Base-by-base conservation (phyloP, 2,888 invertebrate species). In the Lydus trimaculatus region DNA sequence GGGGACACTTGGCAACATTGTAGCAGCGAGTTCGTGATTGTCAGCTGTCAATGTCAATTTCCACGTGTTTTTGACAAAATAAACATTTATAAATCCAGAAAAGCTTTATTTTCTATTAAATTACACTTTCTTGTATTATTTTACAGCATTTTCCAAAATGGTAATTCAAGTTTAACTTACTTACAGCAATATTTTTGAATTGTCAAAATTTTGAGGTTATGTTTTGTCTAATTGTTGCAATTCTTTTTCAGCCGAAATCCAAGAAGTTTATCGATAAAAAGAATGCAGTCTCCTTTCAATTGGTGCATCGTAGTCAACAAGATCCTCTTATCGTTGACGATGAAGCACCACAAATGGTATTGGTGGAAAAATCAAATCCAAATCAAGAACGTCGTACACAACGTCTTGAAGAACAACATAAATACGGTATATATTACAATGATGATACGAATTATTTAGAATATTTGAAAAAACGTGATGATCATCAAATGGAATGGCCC, bases 361-460 rank as follows among this genome's bases (percentile, higher is more conserved):
- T 92, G 2, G 85, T 90, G 11, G 65, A 70, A n/a, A 76, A 79
- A 61, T 73, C 85, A 25, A 77, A 75, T 64, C 73, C 73, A 64
- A 61, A 71, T 31, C 74, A 81, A 75, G 73, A 78, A 36, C 86
- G 87, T 69, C 75, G 81, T 4, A 80, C 87, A 3, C 91, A 91
- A 75, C 87, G 89, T 0, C 88, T 86, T 73, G 91, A 93, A 73
- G 92, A 94, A 76, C 93, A 94, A 79, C 86, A 89, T 17, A 96
- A 97, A 83, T 97, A 90, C 88, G 98, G 98, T 0, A 91, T 99
- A 70, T 95, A 92, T 82, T 98, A 91, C 84, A 97, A 98, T 79
- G 98, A 99, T 85, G 96, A 97, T 77, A 98, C 97, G 84, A 92
- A 99, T 83, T 99, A 99, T 82, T 85, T 98, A 73, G 95, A 98